Evolutionary conservation across 2,113 vertebrate genomes (phyloP).

Genomic region (Myotis yumanensis): DNA sequence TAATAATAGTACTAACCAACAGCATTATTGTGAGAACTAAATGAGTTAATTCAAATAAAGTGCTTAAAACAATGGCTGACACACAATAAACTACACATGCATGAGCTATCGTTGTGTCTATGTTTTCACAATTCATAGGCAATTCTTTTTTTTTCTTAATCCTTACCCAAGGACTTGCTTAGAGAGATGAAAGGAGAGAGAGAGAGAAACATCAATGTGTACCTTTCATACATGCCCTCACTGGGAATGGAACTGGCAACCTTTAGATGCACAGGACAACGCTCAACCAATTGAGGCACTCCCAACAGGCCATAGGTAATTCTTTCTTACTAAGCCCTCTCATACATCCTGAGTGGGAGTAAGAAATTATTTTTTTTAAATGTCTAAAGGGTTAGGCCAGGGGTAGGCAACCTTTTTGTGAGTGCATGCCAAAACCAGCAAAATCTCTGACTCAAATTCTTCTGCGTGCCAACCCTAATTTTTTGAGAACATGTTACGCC

Average conservation of each 20-base stretch:
- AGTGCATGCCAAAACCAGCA: too few relatives aligned
- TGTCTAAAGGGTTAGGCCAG: neutral
- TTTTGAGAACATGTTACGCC: too few relatives aligned
- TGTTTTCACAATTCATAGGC: neutral
- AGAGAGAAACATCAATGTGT: too few relatives aligned
- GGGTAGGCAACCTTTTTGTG: too few relatives aligned
- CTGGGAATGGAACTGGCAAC: too few relatives aligned
- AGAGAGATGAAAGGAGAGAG: too few relatives aligned
- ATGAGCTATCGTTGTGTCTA: neutral
- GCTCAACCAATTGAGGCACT: too few relatives aligned
- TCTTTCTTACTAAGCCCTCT: neutral
- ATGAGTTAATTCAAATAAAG: neutral
- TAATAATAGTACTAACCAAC: neutral
- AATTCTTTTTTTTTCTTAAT: neutral
- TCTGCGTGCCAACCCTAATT: too few relatives aligned
- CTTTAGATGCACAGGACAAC: too few relatives aligned
- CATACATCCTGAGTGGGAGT: neutral
- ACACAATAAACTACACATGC: neutral
- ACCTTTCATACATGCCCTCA: too few relatives aligned
- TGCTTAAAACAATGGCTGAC: neutral
- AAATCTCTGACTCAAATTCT: too few relatives aligned
- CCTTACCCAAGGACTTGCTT: too few relatives aligned
- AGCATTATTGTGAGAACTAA: neutral
- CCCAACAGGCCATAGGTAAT: neutral
- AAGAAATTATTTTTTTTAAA: neutral